A percentile compares a stretch with the other conserved stretches of the same genome.
Conservation (phyloP, 2,113 vertebrate genomes). For the Falco punctatus region DNA sequence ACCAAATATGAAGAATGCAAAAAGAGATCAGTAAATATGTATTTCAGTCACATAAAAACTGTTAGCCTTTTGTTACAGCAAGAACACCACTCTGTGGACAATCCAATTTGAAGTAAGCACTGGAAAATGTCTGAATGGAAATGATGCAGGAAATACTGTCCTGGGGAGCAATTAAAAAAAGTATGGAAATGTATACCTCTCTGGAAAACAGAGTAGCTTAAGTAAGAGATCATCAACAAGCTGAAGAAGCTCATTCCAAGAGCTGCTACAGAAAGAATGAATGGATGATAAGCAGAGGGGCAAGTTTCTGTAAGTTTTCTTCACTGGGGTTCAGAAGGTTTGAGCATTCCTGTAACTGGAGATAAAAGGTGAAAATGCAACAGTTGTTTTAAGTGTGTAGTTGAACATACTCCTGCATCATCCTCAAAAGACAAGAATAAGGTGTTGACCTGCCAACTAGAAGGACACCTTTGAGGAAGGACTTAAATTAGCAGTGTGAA, state of each 20-base stretch:
- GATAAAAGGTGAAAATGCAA: not conserved
- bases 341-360: not conserved
- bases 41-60: not conserved
- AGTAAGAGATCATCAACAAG: not conserved
- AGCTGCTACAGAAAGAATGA: not conserved
- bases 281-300: not conserved
- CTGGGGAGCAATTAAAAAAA: not conserved
- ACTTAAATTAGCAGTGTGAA: not conserved
- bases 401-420: not conserved
- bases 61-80: not conserved
- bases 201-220: not conserved
- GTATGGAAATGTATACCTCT: not conserved
- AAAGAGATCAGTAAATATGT: not conserved
- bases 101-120: not conserved
- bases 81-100: not conserved
- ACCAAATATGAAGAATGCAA: not conserved
- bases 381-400: not conserved
- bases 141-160: not conserved
- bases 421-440: not conserved
- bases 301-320: not conserved
- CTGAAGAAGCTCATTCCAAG: not conserved
- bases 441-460: not conserved
- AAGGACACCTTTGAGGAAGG: not conserved
- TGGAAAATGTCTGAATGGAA: not conserved
- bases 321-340: not conserved